phyloP scores from a whole-genome alignment of 2,888 invertebrate species.

The Synanthedon vespiformis region DNA sequence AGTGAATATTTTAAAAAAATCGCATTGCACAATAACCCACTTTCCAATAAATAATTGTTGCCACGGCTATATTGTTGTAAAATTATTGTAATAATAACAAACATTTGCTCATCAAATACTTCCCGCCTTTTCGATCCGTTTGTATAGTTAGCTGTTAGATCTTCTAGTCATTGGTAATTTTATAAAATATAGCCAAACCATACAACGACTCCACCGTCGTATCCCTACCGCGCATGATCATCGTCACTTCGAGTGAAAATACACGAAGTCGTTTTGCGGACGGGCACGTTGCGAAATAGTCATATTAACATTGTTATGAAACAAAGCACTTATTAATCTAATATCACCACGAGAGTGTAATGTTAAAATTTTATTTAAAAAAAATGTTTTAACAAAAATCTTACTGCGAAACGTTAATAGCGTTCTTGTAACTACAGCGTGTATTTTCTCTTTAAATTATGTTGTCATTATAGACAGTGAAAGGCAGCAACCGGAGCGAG shows the following conservation, averaged over 20 bases:
- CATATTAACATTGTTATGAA: no score
- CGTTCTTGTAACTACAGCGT: neutral
- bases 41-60: conserved; percentile 21
- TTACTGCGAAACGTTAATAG: no score
- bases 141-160: conserved; percentile 52
- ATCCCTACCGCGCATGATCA: conserved; percentile 36
- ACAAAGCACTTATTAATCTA: no score
- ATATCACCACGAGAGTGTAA: no score
- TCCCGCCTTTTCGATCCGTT: conserved; percentile 60
- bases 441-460: conserved; percentile 15
- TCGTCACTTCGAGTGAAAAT: conserved; percentile 31
- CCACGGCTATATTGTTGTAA: conserved; percentile 47
- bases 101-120: conserved; percentile 63
- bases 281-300: conserved; percentile 1
- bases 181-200: conserved; percentile 39
- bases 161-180: conserved; percentile 37
- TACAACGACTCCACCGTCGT: conserved; percentile 14
- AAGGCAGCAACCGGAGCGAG: conserved; percentile 28
- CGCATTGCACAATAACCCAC: conserved; percentile 36
- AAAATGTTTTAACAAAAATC: no score
- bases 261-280: conserved; percentile 12
- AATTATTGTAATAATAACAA: conserved; percentile 35
- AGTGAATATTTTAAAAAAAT: conserved; percentile 23
- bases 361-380: no score
- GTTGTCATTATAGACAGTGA: conserved; percentile 61